Conservation (phyloP, 2,113 vertebrate genomes). For the Mastomys coucha region DNA sequence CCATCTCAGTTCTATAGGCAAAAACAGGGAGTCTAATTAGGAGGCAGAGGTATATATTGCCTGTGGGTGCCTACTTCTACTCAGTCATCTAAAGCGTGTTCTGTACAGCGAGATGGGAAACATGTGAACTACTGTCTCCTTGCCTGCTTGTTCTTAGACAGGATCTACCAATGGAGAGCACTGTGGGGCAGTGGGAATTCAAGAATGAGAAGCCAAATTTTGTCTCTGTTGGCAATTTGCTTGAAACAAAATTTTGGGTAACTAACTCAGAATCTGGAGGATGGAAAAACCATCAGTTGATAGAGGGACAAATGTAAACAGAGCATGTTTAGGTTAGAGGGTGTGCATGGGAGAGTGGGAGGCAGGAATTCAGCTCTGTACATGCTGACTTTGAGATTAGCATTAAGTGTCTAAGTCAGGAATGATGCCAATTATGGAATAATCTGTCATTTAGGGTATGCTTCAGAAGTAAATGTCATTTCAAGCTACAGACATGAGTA, state of each 20-base stretch:
- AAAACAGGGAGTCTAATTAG: background rate
- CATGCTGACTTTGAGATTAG: background rate
- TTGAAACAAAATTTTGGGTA: background rate
- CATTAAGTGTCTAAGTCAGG: background rate
- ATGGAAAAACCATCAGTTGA: background rate
- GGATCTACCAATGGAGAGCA: background rate
- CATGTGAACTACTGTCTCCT: background rate
- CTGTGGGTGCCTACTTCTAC: background rate
- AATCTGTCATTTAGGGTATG: background rate
- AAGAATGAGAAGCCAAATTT: background rate
- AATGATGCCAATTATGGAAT: background rate
- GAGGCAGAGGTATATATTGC: background rate
- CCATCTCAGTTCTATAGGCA: background rate
- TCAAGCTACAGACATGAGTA: background rate
- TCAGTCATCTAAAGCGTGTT: background rate
- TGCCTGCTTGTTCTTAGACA: background rate
- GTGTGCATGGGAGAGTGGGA: fast-evolving
- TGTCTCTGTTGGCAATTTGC: background rate
- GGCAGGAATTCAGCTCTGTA: background rate
- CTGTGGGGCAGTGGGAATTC: background rate
- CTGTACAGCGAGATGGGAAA: background rate
- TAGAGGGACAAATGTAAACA: background rate
- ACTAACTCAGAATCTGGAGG: background rate
- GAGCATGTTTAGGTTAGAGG: background rate
- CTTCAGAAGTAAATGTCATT: background rate